Conservation (phyloP, 2,888 invertebrate species). For the Gastracanthus pulcherrimus region DNA sequence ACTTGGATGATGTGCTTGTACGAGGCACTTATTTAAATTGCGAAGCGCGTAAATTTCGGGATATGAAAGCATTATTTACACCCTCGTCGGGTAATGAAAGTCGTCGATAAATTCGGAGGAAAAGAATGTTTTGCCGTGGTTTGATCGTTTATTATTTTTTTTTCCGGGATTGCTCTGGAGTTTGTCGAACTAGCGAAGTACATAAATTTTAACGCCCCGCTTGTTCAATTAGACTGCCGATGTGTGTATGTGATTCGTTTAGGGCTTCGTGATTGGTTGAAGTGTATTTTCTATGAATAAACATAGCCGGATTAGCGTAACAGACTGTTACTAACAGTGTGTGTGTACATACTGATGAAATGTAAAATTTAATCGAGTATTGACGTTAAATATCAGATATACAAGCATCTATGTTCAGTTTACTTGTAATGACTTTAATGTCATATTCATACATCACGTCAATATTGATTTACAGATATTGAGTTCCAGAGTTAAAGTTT, state of each 20-base stretch:
- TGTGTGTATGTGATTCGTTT: not conserved
- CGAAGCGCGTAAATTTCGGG: not conserved
- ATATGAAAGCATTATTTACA: not conserved
- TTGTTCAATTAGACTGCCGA: not conserved
- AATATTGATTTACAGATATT: not conserved
- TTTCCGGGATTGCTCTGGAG: not conserved
- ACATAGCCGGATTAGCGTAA: conserved; percentile 15
- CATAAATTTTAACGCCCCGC: not conserved
- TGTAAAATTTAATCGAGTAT: conserved; percentile 29
- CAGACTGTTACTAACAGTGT: not conserved
- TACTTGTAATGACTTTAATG: not conserved
- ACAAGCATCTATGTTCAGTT: not conserved
- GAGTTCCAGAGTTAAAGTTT: not conserved
- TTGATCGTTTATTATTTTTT: not conserved
- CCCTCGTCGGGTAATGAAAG: not conserved
- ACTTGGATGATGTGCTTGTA: not conserved
- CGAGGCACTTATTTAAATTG: not conserved
- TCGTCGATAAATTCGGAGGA: not conserved
- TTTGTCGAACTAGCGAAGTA: no score
- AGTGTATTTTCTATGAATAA: conserved; percentile 24
- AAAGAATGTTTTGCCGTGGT: no score
- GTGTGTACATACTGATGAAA: not conserved
- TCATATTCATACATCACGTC: not conserved
- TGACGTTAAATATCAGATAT: no score
- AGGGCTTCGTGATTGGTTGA: conserved; percentile 1